phyloP scores from a whole-genome alignment of 2,797 vertebrate species.

The Psittacula derbiana region DNA sequence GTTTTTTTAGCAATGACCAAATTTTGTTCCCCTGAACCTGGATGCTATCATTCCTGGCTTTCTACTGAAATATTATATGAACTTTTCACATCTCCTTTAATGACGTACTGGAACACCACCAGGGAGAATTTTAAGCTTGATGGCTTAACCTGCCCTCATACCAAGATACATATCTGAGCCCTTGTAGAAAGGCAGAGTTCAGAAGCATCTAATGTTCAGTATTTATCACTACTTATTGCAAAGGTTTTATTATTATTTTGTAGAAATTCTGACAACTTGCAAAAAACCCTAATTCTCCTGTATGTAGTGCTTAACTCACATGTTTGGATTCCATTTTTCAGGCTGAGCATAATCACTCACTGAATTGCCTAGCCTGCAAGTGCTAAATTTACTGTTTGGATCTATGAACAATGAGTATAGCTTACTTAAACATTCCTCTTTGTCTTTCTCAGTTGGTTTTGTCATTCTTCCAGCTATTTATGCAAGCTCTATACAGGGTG shows the following conservation, averaged over 20 bases:
- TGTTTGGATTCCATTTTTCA: not conserved
- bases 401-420: not conserved
- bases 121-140: not conserved
- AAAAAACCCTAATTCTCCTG: not conserved
- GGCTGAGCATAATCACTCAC: not conserved
- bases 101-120: not conserved
- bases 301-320: not conserved
- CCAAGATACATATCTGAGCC: not conserved
- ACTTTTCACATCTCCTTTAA: not conserved
- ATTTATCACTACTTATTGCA: not conserved
- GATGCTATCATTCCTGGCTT: not conserved
- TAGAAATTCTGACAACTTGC: not conserved
- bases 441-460: not conserved
- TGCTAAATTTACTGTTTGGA: not conserved
- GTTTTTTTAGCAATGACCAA: not conserved
- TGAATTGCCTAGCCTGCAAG: not conserved
- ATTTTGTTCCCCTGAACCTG: not conserved
- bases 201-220: not conserved
- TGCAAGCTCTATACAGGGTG: not conserved
- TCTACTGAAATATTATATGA: not conserved
- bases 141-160: not conserved
- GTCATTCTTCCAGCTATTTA: not conserved
- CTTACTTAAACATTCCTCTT: not conserved
- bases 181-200: not conserved
- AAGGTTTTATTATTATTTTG: not conserved